A percentile compares a stretch with the other conserved stretches of the same genome.
phyloP scores from a whole-genome alignment of 2,113 vertebrate genomes.

The Calidris pygmaea region DNA sequence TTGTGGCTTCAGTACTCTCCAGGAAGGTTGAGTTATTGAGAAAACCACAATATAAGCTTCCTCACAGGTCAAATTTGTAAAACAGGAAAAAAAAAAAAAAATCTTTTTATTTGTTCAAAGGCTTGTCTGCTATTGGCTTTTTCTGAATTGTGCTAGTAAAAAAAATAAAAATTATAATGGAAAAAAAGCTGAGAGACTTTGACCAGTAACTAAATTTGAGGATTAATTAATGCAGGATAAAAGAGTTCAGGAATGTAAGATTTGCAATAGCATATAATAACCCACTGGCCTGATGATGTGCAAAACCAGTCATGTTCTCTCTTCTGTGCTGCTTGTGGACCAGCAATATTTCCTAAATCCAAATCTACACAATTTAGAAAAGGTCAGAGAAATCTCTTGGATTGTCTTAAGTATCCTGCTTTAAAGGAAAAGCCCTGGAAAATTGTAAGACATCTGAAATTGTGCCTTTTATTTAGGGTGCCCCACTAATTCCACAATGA shows the following conservation, averaged over 20 bases:
- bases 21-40: neutral
- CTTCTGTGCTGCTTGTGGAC: neutral
- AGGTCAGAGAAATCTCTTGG: neutral
- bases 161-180: too few relatives aligned
- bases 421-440: neutral
- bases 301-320: neutral
- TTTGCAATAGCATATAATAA: neutral
- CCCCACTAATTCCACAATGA: neutral
- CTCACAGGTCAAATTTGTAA: neutral
- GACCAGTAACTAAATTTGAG: neutral
- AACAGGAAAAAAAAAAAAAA: neutral
- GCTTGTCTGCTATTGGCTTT: neutral
- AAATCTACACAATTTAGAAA: neutral
- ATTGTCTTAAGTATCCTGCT: neutral
- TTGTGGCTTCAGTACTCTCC: neutral
- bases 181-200: neutral
- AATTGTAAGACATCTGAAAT: neutral
- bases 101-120: neutral
- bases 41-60: neutral
- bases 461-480: neutral
- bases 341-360: neutral
- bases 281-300: neutral
- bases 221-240: neutral
- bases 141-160: neutral
- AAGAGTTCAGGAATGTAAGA: neutral